Evolutionary conservation across 2,888 invertebrate species (phyloP).

Genomic region (Erpobdella octoculata): DNA sequence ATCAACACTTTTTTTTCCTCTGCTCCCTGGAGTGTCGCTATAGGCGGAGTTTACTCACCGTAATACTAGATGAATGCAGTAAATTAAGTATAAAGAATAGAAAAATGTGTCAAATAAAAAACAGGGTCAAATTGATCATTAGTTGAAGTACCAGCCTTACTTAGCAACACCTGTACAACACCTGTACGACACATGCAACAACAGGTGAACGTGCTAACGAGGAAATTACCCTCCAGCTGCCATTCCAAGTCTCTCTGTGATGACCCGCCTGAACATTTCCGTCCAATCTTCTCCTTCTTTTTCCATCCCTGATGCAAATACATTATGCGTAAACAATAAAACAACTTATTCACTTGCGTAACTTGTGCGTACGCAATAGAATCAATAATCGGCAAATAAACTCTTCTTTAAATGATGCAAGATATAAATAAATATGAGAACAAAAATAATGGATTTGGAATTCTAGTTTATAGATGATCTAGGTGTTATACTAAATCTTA

Average conservation of each 20-base stretch:
- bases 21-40: no score
- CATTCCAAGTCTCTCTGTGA: constrained; percentile 80
- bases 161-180: not conserved
- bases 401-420: no score
- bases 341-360: not conserved
- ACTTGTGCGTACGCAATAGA: not conserved
- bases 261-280: constrained; percentile 84
- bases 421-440: no score
- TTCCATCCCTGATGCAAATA: constrained; percentile 27
- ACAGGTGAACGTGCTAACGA: not conserved
- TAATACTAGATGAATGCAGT: no score
- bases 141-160: not conserved
- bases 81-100: no score
- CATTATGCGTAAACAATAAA: not conserved
- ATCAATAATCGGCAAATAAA: not conserved
- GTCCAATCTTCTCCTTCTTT: constrained; percentile 85
- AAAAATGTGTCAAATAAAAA: no score
- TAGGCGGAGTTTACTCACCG: no score
- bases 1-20: no score
- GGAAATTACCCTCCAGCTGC: constrained; percentile 63
- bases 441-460: no score
- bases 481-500: no score
- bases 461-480: no score
- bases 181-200: not conserved
- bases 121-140: not conserved